Base-by-base conservation (phyloP, 1,140 invertebrate genomes). In the Diuraphis noxia region DNA sequence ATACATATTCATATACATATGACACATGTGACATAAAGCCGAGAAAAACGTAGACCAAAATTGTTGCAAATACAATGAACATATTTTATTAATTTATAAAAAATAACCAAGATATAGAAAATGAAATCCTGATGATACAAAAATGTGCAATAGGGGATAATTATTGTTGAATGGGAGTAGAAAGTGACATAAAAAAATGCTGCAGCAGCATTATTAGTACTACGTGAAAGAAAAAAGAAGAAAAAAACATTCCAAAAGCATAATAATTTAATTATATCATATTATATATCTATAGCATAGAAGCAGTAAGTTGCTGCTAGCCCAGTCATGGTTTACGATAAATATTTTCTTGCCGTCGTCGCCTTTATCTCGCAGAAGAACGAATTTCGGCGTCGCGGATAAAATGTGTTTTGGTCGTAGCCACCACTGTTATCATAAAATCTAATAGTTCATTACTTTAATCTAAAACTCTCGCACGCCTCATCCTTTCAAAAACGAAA, bases 391-490 rank as follows among this genome's bases (percentile, higher is more conserved):
- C n/a, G 38, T 21, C 77, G 34, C 41, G 63, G 36, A 77, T 46
- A 81, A 81, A 90, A 90, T 38, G n/a, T 46, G 23, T 90, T 77
- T 90, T 25, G 21, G 72, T 79, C 43, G 46, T 19, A 43, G 23
- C 84, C n/a, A 5, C 85, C 23, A 25, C 85, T 17, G 23, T 23
- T 10, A 9, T 90, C 77, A 3, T 91, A 91, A 91, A 91, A 91
- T 91, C 43, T 91, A 91, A 91, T 91, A 91, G 77, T 23, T 46
- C 30, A 23, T 40, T 49, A 46, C 34, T 91, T 91, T 91, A 91
- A 82, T 91, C 77, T 82, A 82, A 43, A 52, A 43, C 10, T 36
- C 41, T n/a, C 1, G 1, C 63, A 9, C 9, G 13, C 34, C 43
- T 81, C 38, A 2, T 41, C 0, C 19, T 41, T 23, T 41, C 56